Percentiles rank a stretch among this genome's conserved stretches.
phyloP scores from a whole-genome alignment of 2,797 vertebrate species.

The Argya squamiceps region DNA sequence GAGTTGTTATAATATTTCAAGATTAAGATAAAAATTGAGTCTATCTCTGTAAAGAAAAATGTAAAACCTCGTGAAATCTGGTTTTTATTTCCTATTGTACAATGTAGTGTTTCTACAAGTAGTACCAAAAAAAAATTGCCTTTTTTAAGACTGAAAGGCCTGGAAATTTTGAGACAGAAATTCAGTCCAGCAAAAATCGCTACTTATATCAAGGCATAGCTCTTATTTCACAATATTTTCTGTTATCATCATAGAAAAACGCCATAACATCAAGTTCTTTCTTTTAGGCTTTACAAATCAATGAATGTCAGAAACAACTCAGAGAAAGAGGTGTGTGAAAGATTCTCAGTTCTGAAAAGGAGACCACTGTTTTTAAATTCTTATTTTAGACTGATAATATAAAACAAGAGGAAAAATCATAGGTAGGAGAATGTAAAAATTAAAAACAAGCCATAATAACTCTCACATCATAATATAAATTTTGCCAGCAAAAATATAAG shows the following conservation, averaged over 20 bases:
- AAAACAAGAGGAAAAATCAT: background rate
- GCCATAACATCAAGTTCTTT: background rate
- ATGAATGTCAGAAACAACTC: background rate
- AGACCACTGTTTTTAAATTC: background rate
- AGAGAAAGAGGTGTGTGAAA: background rate
- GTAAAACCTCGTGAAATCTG: background rate
- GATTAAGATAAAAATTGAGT: background rate
- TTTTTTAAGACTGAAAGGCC: background rate
- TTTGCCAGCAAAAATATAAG: background rate
- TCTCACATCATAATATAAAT: background rate
- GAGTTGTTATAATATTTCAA: background rate
- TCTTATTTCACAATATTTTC: background rate
- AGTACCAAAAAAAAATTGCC: background rate
- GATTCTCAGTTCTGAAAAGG: background rate
- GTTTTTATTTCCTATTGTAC: background rate
- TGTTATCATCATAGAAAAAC: background rate
- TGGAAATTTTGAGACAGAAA: background rate
- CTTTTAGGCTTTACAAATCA: background rate
- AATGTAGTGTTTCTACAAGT: background rate
- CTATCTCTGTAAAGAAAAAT: background rate
- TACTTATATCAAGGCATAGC: background rate
- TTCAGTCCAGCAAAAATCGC: background rate
- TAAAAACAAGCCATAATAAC: background rate
- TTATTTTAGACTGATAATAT: background rate
- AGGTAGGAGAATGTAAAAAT: background rate